Base-by-base conservation (phyloP, 2,888 invertebrate species). In the Scrobipalpa costella region DNA sequence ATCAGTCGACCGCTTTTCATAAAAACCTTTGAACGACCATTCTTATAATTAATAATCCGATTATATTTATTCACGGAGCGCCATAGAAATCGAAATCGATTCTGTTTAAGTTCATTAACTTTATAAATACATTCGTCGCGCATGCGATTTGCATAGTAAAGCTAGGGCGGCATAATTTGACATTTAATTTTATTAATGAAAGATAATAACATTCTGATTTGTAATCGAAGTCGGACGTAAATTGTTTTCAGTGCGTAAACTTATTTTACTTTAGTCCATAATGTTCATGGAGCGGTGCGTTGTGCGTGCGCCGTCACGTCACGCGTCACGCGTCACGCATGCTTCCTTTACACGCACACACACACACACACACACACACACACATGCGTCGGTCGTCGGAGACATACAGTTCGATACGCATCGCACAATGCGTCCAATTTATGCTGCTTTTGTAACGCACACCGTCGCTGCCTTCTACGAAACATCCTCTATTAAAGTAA, bases 401-500 rank as follows among this genome's bases (percentile, higher is more conserved):
- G 55, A 55, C 55, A 55, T 27, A 2, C n/a, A 5, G 55, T 55
- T 55, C 13, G 55, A 55, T 55, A 33, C 55, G 55, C 55, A 55
- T 55, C 55, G 33, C 55, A 55, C 55, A 33, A 33, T 55, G 33
- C n/a, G 33, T 27, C 15, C 55, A 55, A 55, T 33, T 33, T 55
- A 33, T 27, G 33, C 33, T 13, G 33, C 55, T 55, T 27, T 55
- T 55, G 55, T 55, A 55, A 55, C 33, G 33, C 55, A 27, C 33
- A n/a, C 8, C 52, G 52, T 21, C 52, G 52, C 33, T 55, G 27
- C 55, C 33, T 55, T 55, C 55, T 27, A 55, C 33, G 55, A 55
- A 55, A 55, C 33, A 55, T 55, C 55, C 55, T 55, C 33, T 55
- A 55, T 55, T 55, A 27, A 55, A 55, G 55, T 55, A 55, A 47